Percentiles rank a stretch among this genome's conserved stretches.
Conservation (phyloP, 2,113 vertebrate species). For the Tiliqua scincoides region DNA sequence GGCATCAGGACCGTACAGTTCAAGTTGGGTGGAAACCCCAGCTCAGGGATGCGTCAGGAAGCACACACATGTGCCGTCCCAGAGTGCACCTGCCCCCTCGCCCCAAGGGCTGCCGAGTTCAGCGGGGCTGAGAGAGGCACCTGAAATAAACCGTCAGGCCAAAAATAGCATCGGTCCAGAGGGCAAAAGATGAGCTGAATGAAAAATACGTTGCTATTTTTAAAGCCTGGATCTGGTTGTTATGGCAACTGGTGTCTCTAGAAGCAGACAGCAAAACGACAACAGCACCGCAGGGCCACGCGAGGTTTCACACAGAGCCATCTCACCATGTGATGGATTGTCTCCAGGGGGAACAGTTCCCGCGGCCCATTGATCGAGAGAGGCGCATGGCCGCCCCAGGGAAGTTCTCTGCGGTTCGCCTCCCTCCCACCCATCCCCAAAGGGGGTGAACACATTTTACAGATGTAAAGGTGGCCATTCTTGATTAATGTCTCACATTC, state of each 20-base stretch:
- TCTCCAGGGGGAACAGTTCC: no score
- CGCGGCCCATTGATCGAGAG: neutral
- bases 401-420: no score
- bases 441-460: neutral
- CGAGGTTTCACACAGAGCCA: no score
- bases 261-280: constrained; percentile 50
- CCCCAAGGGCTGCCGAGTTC: neutral
- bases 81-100: neutral
- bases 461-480: neutral
- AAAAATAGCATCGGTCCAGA: constrained; percentile 63
- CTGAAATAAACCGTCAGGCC: constrained; percentile 49
- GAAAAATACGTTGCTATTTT: constrained; percentile 82
- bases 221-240: constrained; percentile 75
- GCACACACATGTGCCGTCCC: neutral
- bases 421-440: no score
- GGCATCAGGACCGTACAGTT: neutral
- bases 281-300: constrained; percentile 6
- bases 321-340: no score
- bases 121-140: constrained; percentile 36
- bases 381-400: neutral
- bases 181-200: constrained; percentile 75
- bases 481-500: no score
- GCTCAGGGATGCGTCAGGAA: accelerated
- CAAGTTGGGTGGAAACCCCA: neutral
- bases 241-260: constrained; percentile 76